Evolutionary conservation across 2,797 vertebrate genomes (phyloP), one percentile per base, ranked within the genome.

Genomic region (Eleutherodactylus coqui): DNA sequence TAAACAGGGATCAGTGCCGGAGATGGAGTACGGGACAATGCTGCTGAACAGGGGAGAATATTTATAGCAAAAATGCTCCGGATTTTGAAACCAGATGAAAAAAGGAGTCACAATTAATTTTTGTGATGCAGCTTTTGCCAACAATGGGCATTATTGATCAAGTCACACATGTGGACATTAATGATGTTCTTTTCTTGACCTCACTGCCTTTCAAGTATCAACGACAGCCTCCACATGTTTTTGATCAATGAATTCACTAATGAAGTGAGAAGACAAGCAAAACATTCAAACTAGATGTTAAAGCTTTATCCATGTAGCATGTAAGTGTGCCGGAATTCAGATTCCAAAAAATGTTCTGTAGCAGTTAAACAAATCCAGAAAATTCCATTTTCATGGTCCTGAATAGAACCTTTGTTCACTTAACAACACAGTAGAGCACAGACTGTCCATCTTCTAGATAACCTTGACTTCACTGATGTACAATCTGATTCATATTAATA

Each of bases 1-100:
- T 79, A 78, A 79, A 85, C 64, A 78, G 32, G 55, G 47, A 72
- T 82, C 67, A 53, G 79, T 69, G 60, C 29, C n/a, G 41, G 17
- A 10, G 60, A 49, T 81, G 29, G 29, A 67, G 36, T 69, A 69
- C 41, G 1, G 69, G 69, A 38, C 75, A 38, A 34, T 38, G 75
- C 34, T n/a, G 27, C 11, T 58, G 38, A 32, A 41, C 19, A 14
- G 36, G 34, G 21, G 5, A 27, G 6, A 55, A 55, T 16, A 27
- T 69, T 72, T 38, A 82, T 27, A 58, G 72, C 21, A 82, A 51
- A 72, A 13, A 41, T 8, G 16, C 38, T 70, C 27, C 13, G 17
- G 21, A 34, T 70, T 38, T 32, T 13, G 21, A 53, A 49, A 2
- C 8, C 9, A 53, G 3, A 53, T 53, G 6, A 55, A 78, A 77